phyloP scores from a whole-genome alignment of 2,888 invertebrate genomes.

The Xanthorhoe spadicearia region DNA sequence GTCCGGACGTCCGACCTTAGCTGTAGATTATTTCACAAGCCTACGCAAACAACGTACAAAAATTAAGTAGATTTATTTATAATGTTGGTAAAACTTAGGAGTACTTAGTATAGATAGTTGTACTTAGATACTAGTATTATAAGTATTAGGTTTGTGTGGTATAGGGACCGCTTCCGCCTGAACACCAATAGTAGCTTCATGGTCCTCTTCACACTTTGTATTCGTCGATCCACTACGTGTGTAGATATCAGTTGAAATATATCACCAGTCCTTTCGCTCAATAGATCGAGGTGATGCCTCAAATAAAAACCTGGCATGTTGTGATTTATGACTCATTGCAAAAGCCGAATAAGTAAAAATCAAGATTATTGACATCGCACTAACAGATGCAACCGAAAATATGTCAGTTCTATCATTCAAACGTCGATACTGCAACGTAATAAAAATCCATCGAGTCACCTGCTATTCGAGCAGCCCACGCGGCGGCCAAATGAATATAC shows the following conservation, averaged over 20 bases:
- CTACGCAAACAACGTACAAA: constrained; percentile 11
- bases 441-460: constrained; percentile 78
- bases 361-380: constrained; percentile 45
- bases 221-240: neutral
- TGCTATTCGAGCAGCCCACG: constrained; percentile 74
- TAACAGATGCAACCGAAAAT: constrained; percentile 46
- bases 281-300: constrained; percentile 38
- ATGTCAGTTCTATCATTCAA: constrained; percentile 60
- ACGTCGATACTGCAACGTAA: constrained; percentile 78
- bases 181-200: too few species aligned
- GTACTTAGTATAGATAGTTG: too few species aligned
- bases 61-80: neutral
- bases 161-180: too few species aligned
- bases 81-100: too few species aligned
- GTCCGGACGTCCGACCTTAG: constrained; percentile 23
- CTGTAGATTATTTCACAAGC: constrained; percentile 13
- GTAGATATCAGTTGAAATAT: neutral
- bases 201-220: neutral
- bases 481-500: constrained; percentile 73
- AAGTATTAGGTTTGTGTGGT: too few species aligned
- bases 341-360: constrained; percentile 37
- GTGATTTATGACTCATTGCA: constrained; percentile 39
- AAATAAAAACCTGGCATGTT: constrained; percentile 37
- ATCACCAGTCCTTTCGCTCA: constrained; percentile 12
- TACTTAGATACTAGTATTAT: too few species aligned